Base-by-base conservation (phyloP, 2,113 vertebrate genomes). In the Ceratotherium simum region DNA sequence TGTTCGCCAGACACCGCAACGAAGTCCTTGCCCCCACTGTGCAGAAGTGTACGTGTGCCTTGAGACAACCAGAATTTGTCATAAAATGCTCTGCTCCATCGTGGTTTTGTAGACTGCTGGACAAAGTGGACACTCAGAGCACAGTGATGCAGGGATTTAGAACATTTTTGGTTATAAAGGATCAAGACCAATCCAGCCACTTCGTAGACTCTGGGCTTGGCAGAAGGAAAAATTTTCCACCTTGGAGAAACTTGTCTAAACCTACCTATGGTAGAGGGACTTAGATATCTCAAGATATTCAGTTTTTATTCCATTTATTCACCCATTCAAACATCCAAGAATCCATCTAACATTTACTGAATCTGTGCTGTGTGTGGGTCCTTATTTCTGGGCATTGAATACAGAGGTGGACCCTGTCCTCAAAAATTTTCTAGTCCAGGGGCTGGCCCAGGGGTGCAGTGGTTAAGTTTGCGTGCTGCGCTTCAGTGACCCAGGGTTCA, bases 1-100 rank as follows among this genome's bases (percentile, higher is more conserved):
- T 2, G 1, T 65, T 84, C 46, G 31, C 14, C 4, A 21, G 82
- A 18, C 46, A 46, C 42, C 17, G 20, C 51, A 1, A 13, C 51
- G 3, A 8, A 27, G n/a, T 8, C 46, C 17, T 51, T 31, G 4
- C 31, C 16, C 36, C n/a, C 36, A 5, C 0, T 1, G 33, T 6
- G 2, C 17, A 12, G 23, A 23, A 27, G 58, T 2, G 14, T 6
- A 2, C 2, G 27, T 8, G 21, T 29, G 76, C 27, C 58, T 75
- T 39, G 33, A 83, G 46, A 3, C 17, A 9, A 1, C 16, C 36
- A 65, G 36, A 31, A 36, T 29, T 20, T 10, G 29, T 58, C 25
- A 2, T 9, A 9, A 14, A 29, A 8, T 36, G 51, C 33, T n/a
- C 31, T 69, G 54, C 4, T 20, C 80, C 58, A 18, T 0, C 9